phyloP scores from a whole-genome alignment of 1,140 invertebrate genomes.

The Rhynchophorus ferrugineus region DNA sequence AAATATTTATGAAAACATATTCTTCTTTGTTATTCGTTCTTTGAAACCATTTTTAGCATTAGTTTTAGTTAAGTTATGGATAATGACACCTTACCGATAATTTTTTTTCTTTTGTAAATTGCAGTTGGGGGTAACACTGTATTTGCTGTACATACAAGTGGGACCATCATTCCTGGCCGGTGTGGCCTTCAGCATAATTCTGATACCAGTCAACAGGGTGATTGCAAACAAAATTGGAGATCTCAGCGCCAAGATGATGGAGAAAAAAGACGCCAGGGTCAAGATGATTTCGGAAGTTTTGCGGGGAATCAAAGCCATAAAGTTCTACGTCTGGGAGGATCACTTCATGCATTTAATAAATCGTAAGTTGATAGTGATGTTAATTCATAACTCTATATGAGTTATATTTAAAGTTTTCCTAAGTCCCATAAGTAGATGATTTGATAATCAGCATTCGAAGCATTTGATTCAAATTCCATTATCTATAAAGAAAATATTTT shows the following conservation, averaged over 20 bases:
- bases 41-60: too few species aligned
- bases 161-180: slow-evolving; percentile 88
- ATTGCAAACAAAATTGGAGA: slow-evolving; percentile 85
- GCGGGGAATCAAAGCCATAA: slow-evolving; percentile 79
- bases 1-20: too few species aligned
- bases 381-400: too few species aligned
- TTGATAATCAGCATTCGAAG: too few species aligned
- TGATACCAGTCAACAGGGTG: slow-evolving; percentile 92
- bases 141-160: slow-evolving; percentile 79
- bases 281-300: slow-evolving; percentile 84
- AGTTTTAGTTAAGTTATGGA: neutral
- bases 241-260: slow-evolving; percentile 84
- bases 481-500: too few species aligned
- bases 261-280: slow-evolving; percentile 83
- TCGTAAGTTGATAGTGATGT: slow-evolving; percentile 36
- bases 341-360: slow-evolving; percentile 60
- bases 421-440: too few species aligned
- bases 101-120: slow-evolving; percentile 37
- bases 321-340: slow-evolving; percentile 90
- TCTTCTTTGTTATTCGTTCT: neutral
- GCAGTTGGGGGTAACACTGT: slow-evolving; percentile 72
- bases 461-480: too few species aligned
- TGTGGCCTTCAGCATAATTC: slow-evolving; percentile 71
- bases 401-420: too few species aligned
- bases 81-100: neutral